These are phyloP conservation scores for Adelosebastes latens DNA, from an alignment of 2,797 vertebrate species.

Conservation along the genomic window DNA sequence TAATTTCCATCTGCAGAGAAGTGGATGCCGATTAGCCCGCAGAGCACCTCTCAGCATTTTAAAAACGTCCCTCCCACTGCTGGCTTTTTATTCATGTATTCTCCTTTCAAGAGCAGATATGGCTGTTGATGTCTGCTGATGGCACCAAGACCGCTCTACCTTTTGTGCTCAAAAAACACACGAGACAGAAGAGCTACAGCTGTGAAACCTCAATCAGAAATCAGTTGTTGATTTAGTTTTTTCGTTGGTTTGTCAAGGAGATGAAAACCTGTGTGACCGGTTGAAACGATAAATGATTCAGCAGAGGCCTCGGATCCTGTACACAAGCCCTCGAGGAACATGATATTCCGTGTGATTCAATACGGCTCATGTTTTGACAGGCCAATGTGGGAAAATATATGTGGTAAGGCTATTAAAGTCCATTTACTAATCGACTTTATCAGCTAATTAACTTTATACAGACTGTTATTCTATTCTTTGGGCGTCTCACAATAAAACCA, in stretches of 20 bases:
- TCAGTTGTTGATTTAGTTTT: background rate
- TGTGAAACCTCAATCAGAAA: background rate
- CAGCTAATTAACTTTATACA: background rate
- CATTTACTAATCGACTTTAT: background rate
- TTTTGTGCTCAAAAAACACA: background rate
- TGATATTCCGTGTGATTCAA: background rate
- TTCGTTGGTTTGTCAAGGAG: background rate
- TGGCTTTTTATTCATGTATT: background rate
- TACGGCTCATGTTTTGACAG: background rate
- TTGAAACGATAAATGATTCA: background rate
- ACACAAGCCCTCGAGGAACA: background rate
- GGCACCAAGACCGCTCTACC: background rate
- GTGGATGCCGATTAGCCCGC: background rate
- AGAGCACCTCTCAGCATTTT: background rate
- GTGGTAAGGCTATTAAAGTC: background rate
- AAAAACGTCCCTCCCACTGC: background rate
- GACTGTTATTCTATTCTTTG: background rate
- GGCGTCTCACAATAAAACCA: background rate
- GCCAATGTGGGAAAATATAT: background rate
- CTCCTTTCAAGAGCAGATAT: background rate
- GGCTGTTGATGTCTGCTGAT: background rate
- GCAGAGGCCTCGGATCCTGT: background rate
- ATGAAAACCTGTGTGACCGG: background rate
- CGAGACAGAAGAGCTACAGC: background rate
- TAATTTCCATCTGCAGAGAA: background rate